Evolutionary conservation across 1,140 invertebrate genomes (phyloP).

Genomic region (Drosophila truncata): DNA sequence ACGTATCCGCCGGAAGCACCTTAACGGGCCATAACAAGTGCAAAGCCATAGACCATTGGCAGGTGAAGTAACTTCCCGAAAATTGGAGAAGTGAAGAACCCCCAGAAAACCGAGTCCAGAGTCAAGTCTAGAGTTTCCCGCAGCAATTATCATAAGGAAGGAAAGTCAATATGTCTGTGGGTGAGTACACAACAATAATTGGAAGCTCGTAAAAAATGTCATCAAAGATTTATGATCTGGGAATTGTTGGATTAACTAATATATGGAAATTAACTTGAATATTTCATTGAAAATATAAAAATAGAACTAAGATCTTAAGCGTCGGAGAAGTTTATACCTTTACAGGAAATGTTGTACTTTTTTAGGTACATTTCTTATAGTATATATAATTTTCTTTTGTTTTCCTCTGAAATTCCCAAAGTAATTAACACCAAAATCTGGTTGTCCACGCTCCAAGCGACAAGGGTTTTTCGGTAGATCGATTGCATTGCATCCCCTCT

Average conservation of each 20-base stretch:
- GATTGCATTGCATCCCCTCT: not conserved
- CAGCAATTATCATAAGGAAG: conserved; percentile 20
- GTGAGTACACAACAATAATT: conserved; percentile 52
- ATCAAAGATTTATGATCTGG: conserved; percentile 5
- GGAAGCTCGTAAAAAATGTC: conserved; percentile 26
- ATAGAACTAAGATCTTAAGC: not conserved
- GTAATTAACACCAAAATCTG: conserved; percentile 10
- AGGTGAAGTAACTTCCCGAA: conserved; percentile 35
- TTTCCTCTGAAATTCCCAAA: not conserved
- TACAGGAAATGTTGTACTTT: not conserved
- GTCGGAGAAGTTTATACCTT: not conserved
- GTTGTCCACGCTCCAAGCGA: conserved; percentile 15
- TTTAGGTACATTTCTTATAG: not conserved
- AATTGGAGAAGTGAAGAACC: conserved; percentile 28
- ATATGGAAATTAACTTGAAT: not conserved
- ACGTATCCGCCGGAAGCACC: conserved; percentile 77
- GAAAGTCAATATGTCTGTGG: conserved; percentile 58
- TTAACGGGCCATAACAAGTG: conserved; percentile 74
- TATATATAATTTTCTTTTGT: not conserved
- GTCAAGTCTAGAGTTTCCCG: conserved; percentile 10
- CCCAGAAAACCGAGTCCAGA: conserved; percentile 3
- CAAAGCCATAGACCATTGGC: conserved; percentile 49
- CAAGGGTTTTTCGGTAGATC: conserved; percentile 4
- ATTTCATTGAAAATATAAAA: not conserved
- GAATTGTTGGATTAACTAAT: not conserved